Evolutionary conservation across 2,113 vertebrate species (phyloP), one percentile per base, ranked within the genome.

Genomic region (Bubo bubo): DNA sequence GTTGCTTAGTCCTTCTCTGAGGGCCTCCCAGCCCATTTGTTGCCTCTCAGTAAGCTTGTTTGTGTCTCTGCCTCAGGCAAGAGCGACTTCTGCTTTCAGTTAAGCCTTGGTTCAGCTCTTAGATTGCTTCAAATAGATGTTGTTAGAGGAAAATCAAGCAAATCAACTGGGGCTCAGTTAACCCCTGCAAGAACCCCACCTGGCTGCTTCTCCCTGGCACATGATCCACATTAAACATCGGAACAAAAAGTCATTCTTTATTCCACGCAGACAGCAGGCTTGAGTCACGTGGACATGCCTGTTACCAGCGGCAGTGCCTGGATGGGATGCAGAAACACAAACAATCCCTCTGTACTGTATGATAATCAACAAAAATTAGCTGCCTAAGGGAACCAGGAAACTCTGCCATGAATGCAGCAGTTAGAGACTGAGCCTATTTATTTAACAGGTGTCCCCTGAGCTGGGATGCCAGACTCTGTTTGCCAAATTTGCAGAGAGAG

Each of bases 371-470:
- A 93, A 94, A 96, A 97, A 96, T 94, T 90, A 93, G 84, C 96
- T 91, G 96, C 93, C 94, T 95, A 45, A 96, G 91, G 93, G 89
- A 95, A 87, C 81, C 67, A 52, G 95, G 89, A 93, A 95, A 86
- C 77, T 95, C 93, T 91, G 94, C 93, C 97, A 91, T 86, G 89
- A 95, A 96, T 91, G 89, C 89, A 82, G 93, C 93, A 82, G 58
- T 90, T 88, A 93, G 87, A 96, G 93, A 93, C 96, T 82, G 89
- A 97, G 94, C 84, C 93, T 91, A 96, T 97, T 97, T 97, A 96
- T 97, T 94, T 97, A 94, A 95, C 97, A 96, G 96, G 97, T 96
- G 96, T 95, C 91, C 94, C 95, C 80, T 49, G 94, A 89, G 95
- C 89, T 71, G 94, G 45, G 74, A 83, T 96, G 94, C 96, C 96